A percentile compares a stretch with the other conserved stretches of the same genome.
Conservation (phyloP, 2,888 invertebrate species). For the Drosophila leonis region DNA sequence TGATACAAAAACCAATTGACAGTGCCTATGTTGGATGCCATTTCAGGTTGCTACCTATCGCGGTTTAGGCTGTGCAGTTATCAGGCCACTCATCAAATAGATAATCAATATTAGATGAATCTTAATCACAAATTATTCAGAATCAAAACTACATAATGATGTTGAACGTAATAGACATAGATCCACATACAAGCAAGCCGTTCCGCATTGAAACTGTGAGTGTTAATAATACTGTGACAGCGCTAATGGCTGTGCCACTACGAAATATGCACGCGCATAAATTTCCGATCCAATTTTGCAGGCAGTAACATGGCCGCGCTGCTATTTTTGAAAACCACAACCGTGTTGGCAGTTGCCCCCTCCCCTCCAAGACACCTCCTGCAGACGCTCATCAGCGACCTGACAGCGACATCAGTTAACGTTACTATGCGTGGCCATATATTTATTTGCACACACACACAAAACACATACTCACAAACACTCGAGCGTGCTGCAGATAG, state of each 20-base stretch:
- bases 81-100: not conserved
- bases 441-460: slow-evolving; percentile 41
- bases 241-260: slow-evolving; percentile 42
- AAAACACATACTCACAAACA: not conserved
- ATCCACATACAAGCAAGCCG: not conserved
- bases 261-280: slow-evolving; percentile 68
- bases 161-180: not conserved
- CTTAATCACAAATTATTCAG: too few relatives aligned
- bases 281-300: slow-evolving; percentile 64
- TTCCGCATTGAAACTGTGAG: slow-evolving; percentile 7
- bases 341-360: slow-evolving; percentile 18
- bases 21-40: not conserved
- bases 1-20: not conserved
- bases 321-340: slow-evolving; percentile 64
- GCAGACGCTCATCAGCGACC: slow-evolving; percentile 34
- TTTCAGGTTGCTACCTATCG: not conserved
- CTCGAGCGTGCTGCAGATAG: slow-evolving; percentile 26
- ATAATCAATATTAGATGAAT: not conserved
- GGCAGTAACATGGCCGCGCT: slow-evolving; percentile 38
- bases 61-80: too few relatives aligned
- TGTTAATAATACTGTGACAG: slow-evolving; percentile 37
- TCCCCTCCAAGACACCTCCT: slow-evolving; percentile 8
- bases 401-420: slow-evolving; percentile 69
- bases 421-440: slow-evolving; percentile 56
- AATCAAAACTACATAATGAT: not conserved